Base-by-base conservation (phyloP, 2,888 invertebrate species). In the Nematopogon swammerdamellus region DNA sequence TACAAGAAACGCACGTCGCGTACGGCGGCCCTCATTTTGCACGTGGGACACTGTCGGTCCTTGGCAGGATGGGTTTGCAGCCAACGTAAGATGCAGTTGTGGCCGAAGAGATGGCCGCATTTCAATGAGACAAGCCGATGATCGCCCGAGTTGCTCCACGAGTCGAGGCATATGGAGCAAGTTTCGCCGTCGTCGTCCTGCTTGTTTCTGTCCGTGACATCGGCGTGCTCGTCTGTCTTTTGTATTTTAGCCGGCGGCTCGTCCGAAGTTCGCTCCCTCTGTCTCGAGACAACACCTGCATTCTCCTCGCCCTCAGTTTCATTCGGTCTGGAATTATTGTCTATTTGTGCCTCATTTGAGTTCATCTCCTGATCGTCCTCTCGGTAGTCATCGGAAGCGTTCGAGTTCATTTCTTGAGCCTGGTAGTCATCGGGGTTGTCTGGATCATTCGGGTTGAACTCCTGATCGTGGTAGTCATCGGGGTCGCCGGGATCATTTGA, bases 91-190 rank as follows among this genome's bases (percentile, higher is more conserved):
- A 95, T 87, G 63, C 97, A 97, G 17, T 82, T 81, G 1, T 85
- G 72, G 0, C 97, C 97, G 68, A 95, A 97, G 8, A 97, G 70
- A 71, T 97, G 97, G 0, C 97, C 97, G 68, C 97, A 97, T 61
- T 87, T 88, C 8, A 97, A 71, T 0, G 92, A 87, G n/a, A 89
- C 89, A 2, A 97, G 72, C 49, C 95, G 81, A 66, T 97, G 97
- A 0, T 83, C 85, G 0, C 96, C 97, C 0, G 89, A 85, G 63
- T 88, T 92, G 3, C 89, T 91, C 92, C 95, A 97, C 2, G 82
- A 71, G 50, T 96, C 96, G 54, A 95, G 80, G 63, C 97, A 97
- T 55, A 97, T 95, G 0, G 94, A 86, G 59, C 97, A 97, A 0
- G 83, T 82, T 59, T 86, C 82, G 0, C 88, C 89, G 47, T 89